These are phyloP conservation scores for Patella caerulea DNA, from an alignment of 2,888 invertebrate genomes.

Conservation along the genomic window DNA sequence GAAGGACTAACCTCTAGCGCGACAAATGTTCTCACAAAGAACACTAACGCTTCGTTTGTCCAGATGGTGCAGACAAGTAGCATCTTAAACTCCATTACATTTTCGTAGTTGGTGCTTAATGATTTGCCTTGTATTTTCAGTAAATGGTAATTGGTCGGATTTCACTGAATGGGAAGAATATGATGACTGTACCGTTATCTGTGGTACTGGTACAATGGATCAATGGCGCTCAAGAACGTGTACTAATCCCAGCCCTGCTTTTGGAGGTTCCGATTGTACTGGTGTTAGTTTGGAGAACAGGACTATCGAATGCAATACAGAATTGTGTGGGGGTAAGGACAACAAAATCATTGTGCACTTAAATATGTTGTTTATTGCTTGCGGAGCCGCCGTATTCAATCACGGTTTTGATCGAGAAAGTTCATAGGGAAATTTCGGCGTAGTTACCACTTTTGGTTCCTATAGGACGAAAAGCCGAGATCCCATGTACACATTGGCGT, in stretches of 20 bases:
- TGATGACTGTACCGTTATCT: conserved; percentile 31
- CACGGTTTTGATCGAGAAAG: too few relatives aligned
- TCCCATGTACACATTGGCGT: too few relatives aligned
- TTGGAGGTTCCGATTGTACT: conserved; percentile 23
- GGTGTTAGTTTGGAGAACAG: conserved; percentile 19
- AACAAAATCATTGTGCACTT: not conserved
- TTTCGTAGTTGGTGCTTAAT: too few relatives aligned
- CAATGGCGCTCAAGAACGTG: conserved; percentile 24
- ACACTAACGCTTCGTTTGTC: too few relatives aligned
- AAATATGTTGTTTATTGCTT: too few relatives aligned
- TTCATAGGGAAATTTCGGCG: too few relatives aligned
- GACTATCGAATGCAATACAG: conserved; percentile 22
- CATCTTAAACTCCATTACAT: too few relatives aligned
- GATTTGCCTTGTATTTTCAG: not conserved
- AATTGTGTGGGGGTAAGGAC: conserved; percentile 26
- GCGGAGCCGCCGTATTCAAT: too few relatives aligned
- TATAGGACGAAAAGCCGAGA: too few relatives aligned
- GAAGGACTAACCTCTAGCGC: not conserved
- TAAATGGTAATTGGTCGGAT: conserved; percentile 30
- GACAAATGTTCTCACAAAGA: too few relatives aligned
- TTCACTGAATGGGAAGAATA: conserved; percentile 25
- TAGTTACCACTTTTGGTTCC: too few relatives aligned
- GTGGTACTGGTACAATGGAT: conserved; percentile 25
- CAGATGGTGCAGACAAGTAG: too few relatives aligned
- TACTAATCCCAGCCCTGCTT: conserved; percentile 27